Base-by-base conservation (phyloP, 1,140 invertebrate genomes). In the Globodera rostochiensis region DNA sequence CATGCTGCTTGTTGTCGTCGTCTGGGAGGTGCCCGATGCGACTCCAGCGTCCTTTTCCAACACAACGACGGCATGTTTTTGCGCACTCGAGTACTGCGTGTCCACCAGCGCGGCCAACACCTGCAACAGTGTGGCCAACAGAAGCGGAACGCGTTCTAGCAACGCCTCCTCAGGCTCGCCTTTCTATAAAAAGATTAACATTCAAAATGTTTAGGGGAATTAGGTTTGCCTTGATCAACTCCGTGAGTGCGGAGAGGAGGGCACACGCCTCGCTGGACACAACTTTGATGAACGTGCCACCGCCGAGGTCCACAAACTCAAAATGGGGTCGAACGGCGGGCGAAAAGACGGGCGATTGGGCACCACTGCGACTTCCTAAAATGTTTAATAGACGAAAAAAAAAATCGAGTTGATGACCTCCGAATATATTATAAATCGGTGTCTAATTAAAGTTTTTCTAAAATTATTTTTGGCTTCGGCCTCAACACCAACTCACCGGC, bases 151-250 rank as follows among this genome's bases (percentile, higher is more conserved):
- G 1, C 87, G 71, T n/a, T 80, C 78, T 11, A 83, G 73, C 6
- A 88, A 70, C 57, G 79, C 86, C 6, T 86, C 86, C 79, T 89
- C 87, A 8, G 87, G 83, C 71, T 88, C 88, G 47, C 88, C 87
- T 77, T 74, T 77, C 86, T 87, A 64, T 11, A 87, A 19, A 83
- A 60, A 50, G 15, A 25, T 25, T 25, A 25, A 8, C 13, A 50
- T 46, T 9, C 3, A 76, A 21, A 46, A 57, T 47, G 25, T 77
- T 46, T 36, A 53, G 19, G 57, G 15, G 19, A 64, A 64, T 11
- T 19, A 19, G n/a, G n/a, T 4, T 66, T 57, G 85, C 87, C 78
- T 90, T 87, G 36, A 88, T 69, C 49, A 88, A 60, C 78, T 88
- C 89, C 9, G 77, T 76, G 0, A 88, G 53, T 36, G 89, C 87